A percentile compares a stretch with the other conserved stretches of the same genome.
phyloP scores from a whole-genome alignment of 2,888 invertebrate genomes.

The Drosophila peninsularis region DNA sequence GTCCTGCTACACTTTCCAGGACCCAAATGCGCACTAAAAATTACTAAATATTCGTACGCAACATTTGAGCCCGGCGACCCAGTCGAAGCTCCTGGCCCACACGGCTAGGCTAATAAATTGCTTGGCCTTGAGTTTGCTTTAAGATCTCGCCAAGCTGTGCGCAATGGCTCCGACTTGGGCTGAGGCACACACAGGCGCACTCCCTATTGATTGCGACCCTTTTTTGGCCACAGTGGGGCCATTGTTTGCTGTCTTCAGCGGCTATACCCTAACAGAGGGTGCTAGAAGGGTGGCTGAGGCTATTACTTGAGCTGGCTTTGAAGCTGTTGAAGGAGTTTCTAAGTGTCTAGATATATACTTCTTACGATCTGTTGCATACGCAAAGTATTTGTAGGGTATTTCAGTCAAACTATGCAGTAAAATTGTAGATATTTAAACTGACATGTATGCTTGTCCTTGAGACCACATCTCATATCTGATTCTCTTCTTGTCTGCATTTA shows the following conservation, averaged over 20 bases:
- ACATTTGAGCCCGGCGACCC: constrained; percentile 55
- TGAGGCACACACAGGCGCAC: constrained; percentile 14
- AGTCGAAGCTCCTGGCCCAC: constrained; percentile 40
- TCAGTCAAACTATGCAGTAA: too few species aligned
- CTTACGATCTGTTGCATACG: too few species aligned
- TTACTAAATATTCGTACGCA: constrained; percentile 67
- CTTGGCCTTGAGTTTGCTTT: constrained; percentile 56
- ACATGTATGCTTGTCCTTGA: background rate
- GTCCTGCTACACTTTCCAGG: background rate
- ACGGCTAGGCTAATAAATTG: constrained; percentile 62
- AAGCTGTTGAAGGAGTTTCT: background rate
- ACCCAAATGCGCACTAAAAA: constrained; percentile 62
- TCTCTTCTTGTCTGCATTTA: background rate
- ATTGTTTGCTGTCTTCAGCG: constrained; percentile 43
- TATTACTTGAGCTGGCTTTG: background rate
- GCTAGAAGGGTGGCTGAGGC: background rate
- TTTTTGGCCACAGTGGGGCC: constrained; percentile 49
- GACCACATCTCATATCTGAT: background rate
- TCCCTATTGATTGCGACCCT: constrained; percentile 60
- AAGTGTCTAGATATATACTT: too few species aligned
- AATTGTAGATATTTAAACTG: too few species aligned
- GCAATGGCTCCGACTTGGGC: constrained; percentile 37
- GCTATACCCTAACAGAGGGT: constrained; percentile 33
- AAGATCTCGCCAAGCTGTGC: constrained; percentile 63
- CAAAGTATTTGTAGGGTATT: too few species aligned